Conservation (phyloP, 2,113 vertebrate species). For the Lethenteron camtschaticum region DNA sequence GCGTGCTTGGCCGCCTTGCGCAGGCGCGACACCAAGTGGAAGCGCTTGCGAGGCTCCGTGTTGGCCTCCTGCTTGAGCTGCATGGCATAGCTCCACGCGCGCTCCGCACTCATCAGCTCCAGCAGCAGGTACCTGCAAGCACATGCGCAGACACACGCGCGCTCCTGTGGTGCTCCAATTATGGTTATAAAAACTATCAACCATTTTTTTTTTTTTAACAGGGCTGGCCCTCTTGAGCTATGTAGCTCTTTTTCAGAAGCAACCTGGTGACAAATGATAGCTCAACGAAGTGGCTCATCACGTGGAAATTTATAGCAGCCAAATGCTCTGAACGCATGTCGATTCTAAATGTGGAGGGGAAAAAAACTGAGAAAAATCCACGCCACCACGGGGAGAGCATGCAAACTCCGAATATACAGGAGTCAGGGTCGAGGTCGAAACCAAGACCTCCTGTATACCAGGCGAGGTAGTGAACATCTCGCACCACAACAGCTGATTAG, state of each 20-base stretch:
- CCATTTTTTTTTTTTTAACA: not conserved
- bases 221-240: not conserved
- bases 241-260: not conserved
- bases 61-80: slow-evolving; percentile 96
- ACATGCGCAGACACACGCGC: not conserved
- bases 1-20: slow-evolving; percentile 81
- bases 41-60: slow-evolving; percentile 80
- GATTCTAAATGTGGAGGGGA: too few species aligned
- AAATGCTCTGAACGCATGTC: too few species aligned
- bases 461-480: too few species aligned
- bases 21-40: slow-evolving; percentile 64
- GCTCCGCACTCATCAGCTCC: slow-evolving; percentile 82
- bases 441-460: too few species aligned
- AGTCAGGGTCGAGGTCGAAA: too few species aligned
- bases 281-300: not conserved
- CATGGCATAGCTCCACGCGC: slow-evolving; percentile 97
- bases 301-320: too few species aligned
- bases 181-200: not conserved
- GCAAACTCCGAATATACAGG: too few species aligned
- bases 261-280: not conserved
- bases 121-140: slow-evolving; percentile 50
- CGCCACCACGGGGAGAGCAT: too few species aligned
- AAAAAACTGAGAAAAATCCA: too few species aligned
- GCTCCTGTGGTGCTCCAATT: not conserved
- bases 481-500: too few species aligned